Conservation (phyloP, 1,140 invertebrate species). For the Pseudomyrmex cubaensis region DNA sequence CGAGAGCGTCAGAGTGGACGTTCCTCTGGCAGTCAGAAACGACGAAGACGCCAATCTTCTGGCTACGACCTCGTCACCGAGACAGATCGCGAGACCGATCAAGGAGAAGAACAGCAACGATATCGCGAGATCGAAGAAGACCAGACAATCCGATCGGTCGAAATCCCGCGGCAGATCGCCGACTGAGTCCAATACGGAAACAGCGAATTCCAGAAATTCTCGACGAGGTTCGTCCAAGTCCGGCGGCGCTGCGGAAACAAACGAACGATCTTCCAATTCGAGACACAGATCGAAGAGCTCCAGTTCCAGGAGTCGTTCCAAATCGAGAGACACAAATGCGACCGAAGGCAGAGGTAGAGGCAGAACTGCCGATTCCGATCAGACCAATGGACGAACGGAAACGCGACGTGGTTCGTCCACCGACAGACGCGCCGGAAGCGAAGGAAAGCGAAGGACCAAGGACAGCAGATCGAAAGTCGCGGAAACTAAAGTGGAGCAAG, state of each 20-base stretch:
- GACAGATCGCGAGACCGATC: not conserved
- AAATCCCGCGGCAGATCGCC: conserved; percentile 46
- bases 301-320: conserved; percentile 53
- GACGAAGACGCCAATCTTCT: conserved; percentile 34
- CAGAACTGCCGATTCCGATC: conserved; percentile 17
- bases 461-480: conserved; percentile 16
- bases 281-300: conserved; percentile 31
- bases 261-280: conserved; percentile 8
- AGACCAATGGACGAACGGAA: not conserved
- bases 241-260: conserved; percentile 27
- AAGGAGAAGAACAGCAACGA: conserved; percentile 58
- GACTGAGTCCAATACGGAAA: not conserved
- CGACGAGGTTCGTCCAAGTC: conserved; percentile 70
- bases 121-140: conserved; percentile 14
- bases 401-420: conserved; percentile 41
- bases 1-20: conserved; percentile 71
- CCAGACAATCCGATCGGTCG: conserved; percentile 36
- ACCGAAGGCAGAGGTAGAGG: conserved; percentile 43
- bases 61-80: not conserved
- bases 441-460: conserved; percentile 53
- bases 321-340: conserved; percentile 7
- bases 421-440: conserved; percentile 32
- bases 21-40: conserved; percentile 65
- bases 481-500: conserved; percentile 59
- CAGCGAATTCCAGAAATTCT: not conserved